These are phyloP conservation scores for Cyclopterus lumpus DNA, from an alignment of 2,797 vertebrate species.

Conservation along the genomic window DNA sequence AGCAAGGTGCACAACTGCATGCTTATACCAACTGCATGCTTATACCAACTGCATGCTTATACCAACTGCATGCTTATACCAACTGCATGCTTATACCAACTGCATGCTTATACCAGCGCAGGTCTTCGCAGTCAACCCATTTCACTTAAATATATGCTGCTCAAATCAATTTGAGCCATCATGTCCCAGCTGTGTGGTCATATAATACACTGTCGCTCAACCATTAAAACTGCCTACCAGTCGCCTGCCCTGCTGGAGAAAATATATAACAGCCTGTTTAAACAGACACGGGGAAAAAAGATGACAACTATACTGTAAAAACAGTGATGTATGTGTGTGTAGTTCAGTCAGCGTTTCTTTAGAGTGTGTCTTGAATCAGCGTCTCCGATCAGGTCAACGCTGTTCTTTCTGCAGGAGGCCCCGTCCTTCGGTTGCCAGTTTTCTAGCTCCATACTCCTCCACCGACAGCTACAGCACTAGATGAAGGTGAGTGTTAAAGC, in stretches of 20 bases:
- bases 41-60: too few relatives aligned
- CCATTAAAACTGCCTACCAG: slow-evolving; percentile 31
- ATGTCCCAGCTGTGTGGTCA: slow-evolving; percentile 48
- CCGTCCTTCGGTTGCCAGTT: slow-evolving; percentile 40
- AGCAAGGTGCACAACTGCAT: slow-evolving; percentile 39
- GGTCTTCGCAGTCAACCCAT: slow-evolving; percentile 39
- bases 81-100: slow-evolving; percentile 12
- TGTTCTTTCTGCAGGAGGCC: slow-evolving; percentile 49
- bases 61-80: neutral
- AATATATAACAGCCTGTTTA: too few relatives aligned
- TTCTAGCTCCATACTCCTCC: slow-evolving; percentile 25
- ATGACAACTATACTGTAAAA: slow-evolving; percentile 13
- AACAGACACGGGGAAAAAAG: slow-evolving; percentile 35
- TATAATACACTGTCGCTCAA: slow-evolving; percentile 18
- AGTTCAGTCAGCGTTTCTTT: slow-evolving; percentile 43
- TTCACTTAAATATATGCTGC: slow-evolving; percentile 43
- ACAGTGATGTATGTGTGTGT: slow-evolving; percentile 10
- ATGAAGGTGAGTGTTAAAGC: slow-evolving; percentile 35
- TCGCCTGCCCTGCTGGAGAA: slow-evolving; percentile 6
- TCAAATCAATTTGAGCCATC: slow-evolving; percentile 51
- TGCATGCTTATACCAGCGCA: slow-evolving; percentile 4
- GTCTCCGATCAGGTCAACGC: slow-evolving; percentile 50
- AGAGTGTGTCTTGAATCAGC: slow-evolving; percentile 37
- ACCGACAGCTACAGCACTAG: slow-evolving; percentile 24
- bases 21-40: neutral